Evolutionary conservation across 2,888 invertebrate genomes (phyloP).

Genomic region (Synanthedon myopaeformis): DNA sequence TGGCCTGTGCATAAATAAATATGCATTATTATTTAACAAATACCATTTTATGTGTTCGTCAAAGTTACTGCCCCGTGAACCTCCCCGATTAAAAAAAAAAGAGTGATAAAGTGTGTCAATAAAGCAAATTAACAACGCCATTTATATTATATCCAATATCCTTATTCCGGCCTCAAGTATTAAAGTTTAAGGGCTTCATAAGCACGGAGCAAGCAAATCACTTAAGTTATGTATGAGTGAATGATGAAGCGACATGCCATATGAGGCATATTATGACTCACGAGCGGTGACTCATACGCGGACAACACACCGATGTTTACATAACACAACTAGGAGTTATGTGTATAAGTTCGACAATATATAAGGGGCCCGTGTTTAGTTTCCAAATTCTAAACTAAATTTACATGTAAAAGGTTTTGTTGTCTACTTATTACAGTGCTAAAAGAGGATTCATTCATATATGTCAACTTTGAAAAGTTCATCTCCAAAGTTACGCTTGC

Average conservation of each 20-base stretch:
- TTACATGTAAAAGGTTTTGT: too few species aligned
- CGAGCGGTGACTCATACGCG: neutral
- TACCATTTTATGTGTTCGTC: too few species aligned
- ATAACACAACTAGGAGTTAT: neutral
- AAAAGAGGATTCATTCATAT: too few species aligned
- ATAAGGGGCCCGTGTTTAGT: too few species aligned
- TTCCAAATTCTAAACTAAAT: too few species aligned
- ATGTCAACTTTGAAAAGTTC: neutral
- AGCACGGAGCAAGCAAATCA: neutral
- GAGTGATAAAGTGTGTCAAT: too few species aligned
- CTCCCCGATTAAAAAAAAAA: too few species aligned
- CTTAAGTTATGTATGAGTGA: neutral
- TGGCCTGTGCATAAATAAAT: too few species aligned
- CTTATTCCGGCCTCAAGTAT: neutral
- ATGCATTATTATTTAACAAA: too few species aligned
- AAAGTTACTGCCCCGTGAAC: too few species aligned
- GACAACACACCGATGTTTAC: neutral
- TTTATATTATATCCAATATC: neutral
- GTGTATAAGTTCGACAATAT: too few species aligned
- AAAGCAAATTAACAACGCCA: neutral
- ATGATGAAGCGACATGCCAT: neutral
- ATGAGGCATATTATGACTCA: neutral
- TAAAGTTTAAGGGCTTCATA: neutral
- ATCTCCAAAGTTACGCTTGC: neutral
- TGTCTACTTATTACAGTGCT: too few species aligned